Base-by-base conservation (phyloP, 2,888 invertebrate genomes). In the Leucophenga montana region DNA sequence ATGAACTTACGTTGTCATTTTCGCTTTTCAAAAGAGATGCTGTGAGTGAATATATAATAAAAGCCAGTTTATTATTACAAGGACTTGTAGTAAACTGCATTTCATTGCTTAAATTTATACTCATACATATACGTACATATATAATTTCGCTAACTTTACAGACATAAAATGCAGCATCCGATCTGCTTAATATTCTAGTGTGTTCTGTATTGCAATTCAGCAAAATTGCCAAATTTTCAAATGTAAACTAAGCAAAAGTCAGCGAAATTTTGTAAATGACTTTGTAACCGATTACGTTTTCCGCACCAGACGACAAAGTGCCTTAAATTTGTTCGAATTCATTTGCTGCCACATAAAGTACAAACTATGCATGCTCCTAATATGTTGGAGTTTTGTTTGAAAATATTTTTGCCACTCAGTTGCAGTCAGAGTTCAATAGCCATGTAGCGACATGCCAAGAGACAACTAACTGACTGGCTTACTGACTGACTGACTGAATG, bases 401-500 rank as follows among this genome's bases (percentile, higher is more conserved):
- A 39, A 39, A 39, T 39, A 18, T 50, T 50, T n/a, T 50, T 50
- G n/a, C 5, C 16, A 50, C 16, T 16, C 1, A 18, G 50, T 18
- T 16, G 18, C 50, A 50, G 50, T n/a, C 33, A 14, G 6, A 33
- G 33, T 33, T 33, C 59, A 59, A 59, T 33, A 50, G 50, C 50
- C 50, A 14, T 11, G 4, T 8, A n/a, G n/a, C n/a, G 13, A 8
- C n/a, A 18, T n/a, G 50, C 16, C 3, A 16, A 50, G n/a, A 1
- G 13, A 18, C 50, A 50, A 16, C 1, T 50, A n/a, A 5, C 16
- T 53, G 66, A 68, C 66, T 65, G 69, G 31, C 27, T 18, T 20
- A 59, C 54, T 33, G 68, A 67, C 69, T 67, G 61, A 68, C 71
- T 68, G 68, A 14, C n/a, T 54, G 59, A 44, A 44, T 57, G 69